Evolutionary conservation across 2,888 invertebrate species (phyloP), one percentile per base, ranked within the genome.

Genomic region (Drosophila recens): DNA sequence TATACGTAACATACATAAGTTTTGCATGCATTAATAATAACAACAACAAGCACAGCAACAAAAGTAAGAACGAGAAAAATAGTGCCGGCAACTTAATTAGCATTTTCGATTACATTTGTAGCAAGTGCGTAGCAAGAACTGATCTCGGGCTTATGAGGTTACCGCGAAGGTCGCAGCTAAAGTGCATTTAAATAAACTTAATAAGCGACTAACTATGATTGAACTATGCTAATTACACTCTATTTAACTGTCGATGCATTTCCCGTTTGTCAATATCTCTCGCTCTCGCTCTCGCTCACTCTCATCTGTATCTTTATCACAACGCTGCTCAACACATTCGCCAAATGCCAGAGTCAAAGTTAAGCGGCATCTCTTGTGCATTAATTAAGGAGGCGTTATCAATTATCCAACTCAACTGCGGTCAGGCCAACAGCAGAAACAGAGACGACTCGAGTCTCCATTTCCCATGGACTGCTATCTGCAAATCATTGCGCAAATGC

Each of bases 61-160:
- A 17, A 20, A 70, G 40, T 52, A 51, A 48, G 63, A 53, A 57
- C 65, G 64, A 13, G 36, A 36, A 48, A 45, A 79, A 79, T 83
- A 80, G 72, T 84, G 83, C 82, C 89, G 86, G 90, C 90, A 90
- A 86, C 88, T 90, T 88, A 90, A 90, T 90, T 90, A 90, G 90
- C 90, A 87, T 90, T 90, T 88, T 79, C 82, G 83, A 89, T 84
- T 82, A 86, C 79, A 34, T 75, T 66, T 61, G 56, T 27, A 56
- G 64, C 80, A 80, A 82, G 85, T 85, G 84, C 84, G 84, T 84
- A 82, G 51, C 82, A 82, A 80, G 82, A 78, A 75, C 57, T 51
- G 49, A 75, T 36, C 49, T 69, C 53, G 34, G 53, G 67, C 63
- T 79, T 82, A 80, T 74, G 86, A 80, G 85, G 85, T 87, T 87